These are phyloP conservation scores for Paedocypris micromegethes DNA, from an alignment of 2,797 vertebrate genomes.

Conservation along the genomic window DNA sequence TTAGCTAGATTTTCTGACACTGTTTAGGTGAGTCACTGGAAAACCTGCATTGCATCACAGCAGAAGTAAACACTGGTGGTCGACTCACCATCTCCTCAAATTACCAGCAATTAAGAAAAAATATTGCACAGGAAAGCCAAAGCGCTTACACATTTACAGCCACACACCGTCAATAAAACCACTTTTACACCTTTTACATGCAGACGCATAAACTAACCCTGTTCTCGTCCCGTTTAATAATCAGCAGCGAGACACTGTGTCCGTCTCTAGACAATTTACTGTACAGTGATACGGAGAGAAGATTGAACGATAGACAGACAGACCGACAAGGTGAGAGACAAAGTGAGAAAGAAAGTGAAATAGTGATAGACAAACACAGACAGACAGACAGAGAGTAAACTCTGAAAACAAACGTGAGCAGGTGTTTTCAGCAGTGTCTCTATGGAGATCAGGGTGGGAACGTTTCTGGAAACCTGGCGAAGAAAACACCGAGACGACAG, in stretches of 20 bases:
- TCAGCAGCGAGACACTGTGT: too few species aligned
- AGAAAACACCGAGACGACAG: conserved; percentile 60
- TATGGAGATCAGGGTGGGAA: conserved; percentile 69
- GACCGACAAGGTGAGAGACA: not conserved
- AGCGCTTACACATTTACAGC: too few species aligned
- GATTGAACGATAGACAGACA: too few species aligned
- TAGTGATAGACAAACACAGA: not conserved
- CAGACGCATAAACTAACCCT: too few species aligned
- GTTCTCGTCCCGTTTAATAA: too few species aligned
- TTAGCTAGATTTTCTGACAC: conserved; percentile 13
- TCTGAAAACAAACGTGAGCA: conserved; percentile 17
- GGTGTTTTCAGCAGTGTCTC: conserved; percentile 63
- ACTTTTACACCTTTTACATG: too few species aligned
- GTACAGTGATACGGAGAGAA: too few species aligned
- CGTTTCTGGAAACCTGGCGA: conserved; percentile 68
- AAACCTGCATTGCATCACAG: not conserved
- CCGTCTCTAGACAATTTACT: too few species aligned
- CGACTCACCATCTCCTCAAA: too few species aligned
- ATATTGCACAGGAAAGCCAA: too few species aligned
- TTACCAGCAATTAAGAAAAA: too few species aligned
- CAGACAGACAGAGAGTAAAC: conserved; percentile 8
- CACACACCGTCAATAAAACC: too few species aligned
- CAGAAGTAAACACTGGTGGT: not conserved
- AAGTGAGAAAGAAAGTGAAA: conserved; percentile 1
- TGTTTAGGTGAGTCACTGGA: not conserved